Conservation (phyloP, 2,113 vertebrate genomes). For the Megatriorchis doriae region DNA sequence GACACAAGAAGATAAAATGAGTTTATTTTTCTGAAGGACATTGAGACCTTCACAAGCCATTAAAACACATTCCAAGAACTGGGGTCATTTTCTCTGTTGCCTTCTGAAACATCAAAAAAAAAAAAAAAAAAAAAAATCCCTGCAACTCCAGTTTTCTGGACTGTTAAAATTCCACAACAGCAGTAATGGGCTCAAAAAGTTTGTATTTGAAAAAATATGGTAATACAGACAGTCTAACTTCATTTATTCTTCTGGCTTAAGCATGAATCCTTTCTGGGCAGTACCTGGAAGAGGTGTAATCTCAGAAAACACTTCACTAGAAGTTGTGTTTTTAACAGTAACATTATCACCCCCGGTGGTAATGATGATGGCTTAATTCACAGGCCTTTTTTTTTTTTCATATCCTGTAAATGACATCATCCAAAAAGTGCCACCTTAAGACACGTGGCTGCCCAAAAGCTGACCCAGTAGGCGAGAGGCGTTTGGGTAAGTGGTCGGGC, state of each 20-base stretch:
- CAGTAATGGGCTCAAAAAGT: background rate
- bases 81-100: background rate
- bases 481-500: background rate
- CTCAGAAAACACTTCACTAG: background rate
- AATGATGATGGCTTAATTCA: background rate
- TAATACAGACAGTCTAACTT: background rate
- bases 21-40: conserved; percentile 13
- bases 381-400: background rate
- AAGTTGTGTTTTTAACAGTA: background rate
- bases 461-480: background rate
- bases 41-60: background rate
- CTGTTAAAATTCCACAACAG: background rate
- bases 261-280: background rate
- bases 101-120: background rate
- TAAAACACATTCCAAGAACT: background rate
- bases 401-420: background rate
- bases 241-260: background rate
- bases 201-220: background rate
- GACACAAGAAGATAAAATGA: conserved; percentile 22
- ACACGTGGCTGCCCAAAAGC: background rate
- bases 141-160: background rate
- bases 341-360: background rate
- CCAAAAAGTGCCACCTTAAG: background rate
- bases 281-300: background rate
- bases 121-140: background rate